These are phyloP conservation scores for Festucalex cinctus DNA, from an alignment of 2,113 vertebrate species.

Conservation along the genomic window DNA sequence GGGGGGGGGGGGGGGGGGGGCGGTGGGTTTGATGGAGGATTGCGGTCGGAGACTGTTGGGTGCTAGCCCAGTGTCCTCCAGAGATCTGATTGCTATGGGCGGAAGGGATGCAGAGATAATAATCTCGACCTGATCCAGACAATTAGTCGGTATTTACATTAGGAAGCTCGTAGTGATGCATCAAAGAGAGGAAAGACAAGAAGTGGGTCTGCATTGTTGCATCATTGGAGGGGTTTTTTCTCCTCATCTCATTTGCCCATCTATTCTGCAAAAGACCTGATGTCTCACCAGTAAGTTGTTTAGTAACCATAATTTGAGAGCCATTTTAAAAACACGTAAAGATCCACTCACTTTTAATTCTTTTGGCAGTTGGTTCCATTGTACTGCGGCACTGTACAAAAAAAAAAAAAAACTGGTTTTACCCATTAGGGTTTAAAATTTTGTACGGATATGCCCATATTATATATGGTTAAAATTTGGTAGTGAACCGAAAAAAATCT, in stretches of 20 bases:
- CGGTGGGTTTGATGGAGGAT: neutral
- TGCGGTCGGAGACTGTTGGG: constrained; percentile 26
- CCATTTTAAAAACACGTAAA: too few relatives aligned
- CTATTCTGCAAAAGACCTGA: neutral
- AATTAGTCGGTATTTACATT: constrained; percentile 91
- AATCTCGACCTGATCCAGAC: constrained; percentile 81
- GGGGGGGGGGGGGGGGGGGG: constrained; percentile 4
- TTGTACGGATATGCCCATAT: too few relatives aligned
- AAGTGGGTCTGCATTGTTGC: constrained; percentile 40
- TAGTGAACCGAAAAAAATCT: too few relatives aligned
- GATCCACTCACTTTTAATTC: too few relatives aligned
- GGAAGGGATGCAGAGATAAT: constrained; percentile 69
- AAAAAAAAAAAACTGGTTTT: too few relatives aligned
- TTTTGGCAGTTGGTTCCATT: too few relatives aligned
- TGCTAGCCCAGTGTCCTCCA: constrained; percentile 38
- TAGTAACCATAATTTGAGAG: too few relatives aligned
- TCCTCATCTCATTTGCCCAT: neutral
- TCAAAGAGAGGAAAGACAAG: constrained; percentile 71
- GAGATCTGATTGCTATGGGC: constrained; percentile 68
- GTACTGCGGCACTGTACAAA: too few relatives aligned
- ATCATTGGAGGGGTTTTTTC: constrained; percentile 23
- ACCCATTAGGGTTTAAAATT: too few relatives aligned
- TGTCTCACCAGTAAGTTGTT: neutral
- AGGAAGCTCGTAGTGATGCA: constrained; percentile 74
- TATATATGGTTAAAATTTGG: too few relatives aligned